Base-by-base conservation (phyloP, 2,888 invertebrate species). In the Drosophila phalerata region DNA sequence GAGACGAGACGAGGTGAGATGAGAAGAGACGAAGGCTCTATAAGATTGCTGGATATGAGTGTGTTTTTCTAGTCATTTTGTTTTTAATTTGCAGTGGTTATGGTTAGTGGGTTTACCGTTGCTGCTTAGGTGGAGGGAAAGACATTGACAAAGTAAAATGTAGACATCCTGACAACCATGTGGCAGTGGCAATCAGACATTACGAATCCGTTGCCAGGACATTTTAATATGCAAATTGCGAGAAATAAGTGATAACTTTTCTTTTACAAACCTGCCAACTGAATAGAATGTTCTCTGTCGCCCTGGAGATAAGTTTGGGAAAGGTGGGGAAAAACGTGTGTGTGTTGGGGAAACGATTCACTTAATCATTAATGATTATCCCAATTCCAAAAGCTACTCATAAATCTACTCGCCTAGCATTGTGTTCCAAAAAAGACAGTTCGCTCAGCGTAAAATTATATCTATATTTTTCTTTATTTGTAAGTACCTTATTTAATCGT, bases 211-310 rank as follows among this genome's bases (percentile, higher is more conserved):
- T 11, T 45, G 62, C 61, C 67, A 55, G 43, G 40, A 45, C 78
- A 68, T 85, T 84, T 84, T 88, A 84, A 89, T 89, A 84, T 89
- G 83, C 83, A 84, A 82, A 84, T 84, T 75, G 82, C 69, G 48
- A 72, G 62, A 49, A 77, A 47, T 53, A 80, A 76, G 72, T 80
- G 77, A 80, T 71, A 77, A 76, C 65, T 76, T 80, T 69, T 40
- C 45, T 45, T 40, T 37, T 52, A 30, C 9, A 55, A 42, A 43
- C 28, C 71, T 61, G 40, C 34, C 25, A 51, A 5, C 22, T 45
- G 15, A 10, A 56, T 53, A 32, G 30, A 42, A 52, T 53, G 51
- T 9, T 25, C 9, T n/a, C 55, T 53, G 67, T 73, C 58, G 37
- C 53, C 30, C 52, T 53, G 60, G 17, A 62, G 74, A 68, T 74